Conservation (phyloP, 2,888 invertebrate genomes). For the Ophonus ardosiacus region DNA sequence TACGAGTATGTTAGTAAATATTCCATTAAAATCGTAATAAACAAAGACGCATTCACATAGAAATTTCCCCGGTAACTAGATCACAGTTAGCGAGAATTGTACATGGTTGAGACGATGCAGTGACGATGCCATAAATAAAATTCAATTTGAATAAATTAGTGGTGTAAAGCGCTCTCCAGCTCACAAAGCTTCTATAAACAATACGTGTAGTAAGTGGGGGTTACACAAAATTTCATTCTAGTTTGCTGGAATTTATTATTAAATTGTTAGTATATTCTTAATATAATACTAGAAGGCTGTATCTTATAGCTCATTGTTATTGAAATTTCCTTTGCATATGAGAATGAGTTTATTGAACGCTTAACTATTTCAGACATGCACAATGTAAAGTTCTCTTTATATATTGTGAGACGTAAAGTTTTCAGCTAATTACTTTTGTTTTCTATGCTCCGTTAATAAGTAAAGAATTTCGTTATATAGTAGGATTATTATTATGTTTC, state of each 20-base stretch:
- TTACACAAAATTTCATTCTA: slow-evolving; percentile 27
- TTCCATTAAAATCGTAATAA: slow-evolving; percentile 15
- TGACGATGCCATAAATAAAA: slow-evolving; percentile 54
- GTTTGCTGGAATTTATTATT: slow-evolving; percentile 6
- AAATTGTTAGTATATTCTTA: slow-evolving; percentile 8
- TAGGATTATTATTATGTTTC: no score
- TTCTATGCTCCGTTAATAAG: no score
- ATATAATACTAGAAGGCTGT: not conserved
- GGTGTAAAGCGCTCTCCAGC: slow-evolving; percentile 36
- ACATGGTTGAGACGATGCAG: slow-evolving; percentile 14
- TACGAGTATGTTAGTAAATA: slow-evolving; percentile 12
- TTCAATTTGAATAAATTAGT: slow-evolving; percentile 58
- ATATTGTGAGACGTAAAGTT: no score
- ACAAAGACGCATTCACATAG: slow-evolving; percentile 38
- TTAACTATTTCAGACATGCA: not conserved
- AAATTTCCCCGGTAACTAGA: slow-evolving; percentile 24
- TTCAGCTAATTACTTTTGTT: no score
- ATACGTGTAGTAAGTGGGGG: slow-evolving; percentile 9
- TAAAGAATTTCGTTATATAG: no score
- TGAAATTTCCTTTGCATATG: not conserved
- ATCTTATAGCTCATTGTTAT: not conserved
- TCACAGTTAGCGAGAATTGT: not conserved
- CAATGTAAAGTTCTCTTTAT: not conserved
- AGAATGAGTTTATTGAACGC: not conserved
- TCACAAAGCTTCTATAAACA: slow-evolving; percentile 33